Conservation (phyloP, 2,888 invertebrate genomes). For the Auanema freiburgensis region DNA sequence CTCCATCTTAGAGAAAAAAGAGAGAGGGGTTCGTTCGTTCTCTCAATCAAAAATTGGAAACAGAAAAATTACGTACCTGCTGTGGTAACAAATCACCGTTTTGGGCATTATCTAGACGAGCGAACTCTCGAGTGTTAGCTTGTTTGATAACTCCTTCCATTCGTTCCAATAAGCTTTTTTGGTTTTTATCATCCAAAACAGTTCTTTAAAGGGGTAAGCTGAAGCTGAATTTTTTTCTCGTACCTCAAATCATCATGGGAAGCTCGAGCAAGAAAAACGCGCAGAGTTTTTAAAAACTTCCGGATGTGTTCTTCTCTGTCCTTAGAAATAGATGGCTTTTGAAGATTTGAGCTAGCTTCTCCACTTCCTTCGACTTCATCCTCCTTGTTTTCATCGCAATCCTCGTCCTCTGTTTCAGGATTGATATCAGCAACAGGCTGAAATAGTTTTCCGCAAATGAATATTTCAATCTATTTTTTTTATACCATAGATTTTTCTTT, state of each 20-base stretch:
- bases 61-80: no score
- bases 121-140: slow-evolving; percentile 18
- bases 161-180: slow-evolving; percentile 10
- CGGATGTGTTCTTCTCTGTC: not conserved
- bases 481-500: not conserved
- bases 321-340: not conserved
- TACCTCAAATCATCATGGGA: slow-evolving; percentile 6
- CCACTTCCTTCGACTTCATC: not conserved
- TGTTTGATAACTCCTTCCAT: slow-evolving; percentile 8
- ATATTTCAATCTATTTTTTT: not conserved
- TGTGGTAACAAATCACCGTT: no score
- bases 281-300: slow-evolving; percentile 6
- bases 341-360: not conserved
- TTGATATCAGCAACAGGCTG: not conserved
- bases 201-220: no score
- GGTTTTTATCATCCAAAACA: slow-evolving; percentile 9
- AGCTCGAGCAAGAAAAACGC: slow-evolving; percentile 11
- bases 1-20: no score
- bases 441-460: no score
- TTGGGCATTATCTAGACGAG: not conserved
- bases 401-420: not conserved
- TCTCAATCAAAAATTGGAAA: no score
- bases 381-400: not conserved
- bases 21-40: no score
- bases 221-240: not conserved